Evolutionary conservation across 2,113 vertebrate genomes (phyloP).

Genomic region (Athene noctua): DNA sequence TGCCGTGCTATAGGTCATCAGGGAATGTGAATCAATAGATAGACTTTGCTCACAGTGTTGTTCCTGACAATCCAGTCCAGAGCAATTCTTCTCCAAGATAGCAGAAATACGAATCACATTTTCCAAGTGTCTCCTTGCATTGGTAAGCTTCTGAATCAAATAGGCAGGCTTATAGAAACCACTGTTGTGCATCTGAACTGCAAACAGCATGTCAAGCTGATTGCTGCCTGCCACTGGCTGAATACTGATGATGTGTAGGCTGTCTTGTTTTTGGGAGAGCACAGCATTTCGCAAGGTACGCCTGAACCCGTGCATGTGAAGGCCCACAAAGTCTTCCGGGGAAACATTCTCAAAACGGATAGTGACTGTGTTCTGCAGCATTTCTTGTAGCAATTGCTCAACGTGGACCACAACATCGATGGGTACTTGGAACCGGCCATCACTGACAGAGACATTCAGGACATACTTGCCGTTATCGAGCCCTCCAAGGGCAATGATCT

Average conservation of each 20-base stretch:
- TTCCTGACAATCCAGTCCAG: conserved; percentile 91
- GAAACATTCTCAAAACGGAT: conserved; percentile 92
- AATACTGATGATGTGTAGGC: conserved; percentile 90
- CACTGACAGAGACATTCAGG: conserved; percentile 91
- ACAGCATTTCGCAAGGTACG: conserved; percentile 82
- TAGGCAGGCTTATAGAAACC: conserved; percentile 92
- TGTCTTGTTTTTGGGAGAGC: conserved; percentile 85
- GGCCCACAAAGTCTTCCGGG: conserved; percentile 90
- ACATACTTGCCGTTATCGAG: conserved; percentile 89
- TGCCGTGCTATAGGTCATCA: conserved; percentile 92
- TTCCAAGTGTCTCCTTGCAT: conserved; percentile 87
- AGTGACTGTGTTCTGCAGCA: conserved; percentile 91
- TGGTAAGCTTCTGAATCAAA: conserved; percentile 94
- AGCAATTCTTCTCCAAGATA: conserved; percentile 96
- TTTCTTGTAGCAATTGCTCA: conserved; percentile 84
- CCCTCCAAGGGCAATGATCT: conserved; percentile 92
- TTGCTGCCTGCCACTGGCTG: conserved; percentile 87
- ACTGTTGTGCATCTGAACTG: conserved; percentile 80
- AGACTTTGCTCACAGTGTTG: conserved; percentile 91
- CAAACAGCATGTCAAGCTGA: conserved; percentile 94
- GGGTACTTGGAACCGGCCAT: conserved; percentile 91
- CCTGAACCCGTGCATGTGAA: conserved; percentile 85
- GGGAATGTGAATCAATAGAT: conserved; percentile 88
- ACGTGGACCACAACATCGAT: conserved; percentile 89
- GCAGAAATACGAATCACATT: conserved; percentile 89